phyloP scores from a whole-genome alignment of 92 coral and sea anemone genomes.

The Palythoa grandis region DNA sequence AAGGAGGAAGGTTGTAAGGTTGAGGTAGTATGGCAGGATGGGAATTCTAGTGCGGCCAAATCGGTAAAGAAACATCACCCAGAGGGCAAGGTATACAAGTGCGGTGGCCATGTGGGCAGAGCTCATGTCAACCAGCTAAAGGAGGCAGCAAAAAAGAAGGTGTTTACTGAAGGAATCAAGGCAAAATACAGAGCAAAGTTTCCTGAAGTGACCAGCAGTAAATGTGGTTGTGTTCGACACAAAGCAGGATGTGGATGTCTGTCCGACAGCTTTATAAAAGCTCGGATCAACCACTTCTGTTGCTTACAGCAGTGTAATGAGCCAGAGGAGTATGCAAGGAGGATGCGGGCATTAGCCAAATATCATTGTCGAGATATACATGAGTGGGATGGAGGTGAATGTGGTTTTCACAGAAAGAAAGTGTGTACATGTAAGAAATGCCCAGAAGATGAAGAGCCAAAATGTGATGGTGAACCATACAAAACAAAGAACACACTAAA shows the following conservation, averaged over 20 bases:
- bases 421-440: slow-evolving; percentile 7
- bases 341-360: slow-evolving; percentile 33
- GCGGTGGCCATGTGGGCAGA: slow-evolving; percentile 65
- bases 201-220: slow-evolving; percentile 49
- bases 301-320: slow-evolving; percentile 60
- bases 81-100: slow-evolving; percentile 11
- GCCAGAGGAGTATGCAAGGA: slow-evolving; percentile 49
- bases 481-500: slow-evolving; percentile 47
- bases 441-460: background rate
- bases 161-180: slow-evolving; percentile 39
- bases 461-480: slow-evolving; percentile 42
- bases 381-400: slow-evolving; percentile 6
- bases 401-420: slow-evolving; percentile 2
- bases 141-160: slow-evolving; percentile 58
- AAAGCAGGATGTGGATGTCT: slow-evolving; percentile 79
- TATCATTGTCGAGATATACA: slow-evolving; percentile 14
- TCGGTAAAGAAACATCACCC: background rate
- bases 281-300: slow-evolving; percentile 70
- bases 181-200: slow-evolving; percentile 47
- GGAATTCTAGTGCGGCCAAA: slow-evolving; percentile 45
- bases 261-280: slow-evolving; percentile 48
- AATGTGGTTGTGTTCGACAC: slow-evolving; percentile 59
- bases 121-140: slow-evolving; percentile 55
- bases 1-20: slow-evolving; percentile 56
- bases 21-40: slow-evolving; percentile 66